Evolutionary conservation across 2,797 vertebrate species (phyloP), one percentile per base, ranked within the genome.

Genomic region (Premnoplex brunnescens): DNA sequence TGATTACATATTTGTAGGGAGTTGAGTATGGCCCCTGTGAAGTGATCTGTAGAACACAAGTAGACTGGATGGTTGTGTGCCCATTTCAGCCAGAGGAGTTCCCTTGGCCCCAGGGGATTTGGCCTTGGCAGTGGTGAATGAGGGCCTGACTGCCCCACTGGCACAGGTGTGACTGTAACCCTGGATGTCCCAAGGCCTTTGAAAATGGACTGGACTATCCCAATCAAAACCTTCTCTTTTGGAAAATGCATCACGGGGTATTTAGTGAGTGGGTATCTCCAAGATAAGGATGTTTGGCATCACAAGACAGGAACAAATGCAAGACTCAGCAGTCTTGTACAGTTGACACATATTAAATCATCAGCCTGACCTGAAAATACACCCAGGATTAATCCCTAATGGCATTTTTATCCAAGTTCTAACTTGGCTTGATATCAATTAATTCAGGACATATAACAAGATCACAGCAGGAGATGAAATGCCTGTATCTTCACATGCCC

Each of bases 401-500:
- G 51, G 49, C 55, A 56, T 76, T 95, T 96, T 90, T 91, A 91
- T 89, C 77, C 14, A 7, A 76, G 17, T 75, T 88, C 64, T 89
- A 78, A 87, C 62, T 86, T 83, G 71, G 80, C 62, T 93, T 81
- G 51, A 44, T 81, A 85, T 44, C 88, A 89, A 77, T 95, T 93
- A 96, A 90, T 95, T 90, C 4, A 20, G 64, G 78, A 89, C 54
- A 66, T 18, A 68, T 62, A 94, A 94, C 66, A 72, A 96, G 91
- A 93, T 95, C 93, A 96, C 87, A 83, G 87, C 85, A 95, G 69
- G 94, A 91, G 76, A 95, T 44, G 54, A 91, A 95, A 91, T 86
- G 81, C 34, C 27, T 86, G 54, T 48, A 76, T 91, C 43, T 95
- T 93, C 18, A 3, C 58, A 72, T 93, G 85, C 36, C 89, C 88